These are phyloP conservation scores for Zaprionus lineosus DNA, from an alignment of 2,888 invertebrate species.

Conservation along the genomic window DNA sequence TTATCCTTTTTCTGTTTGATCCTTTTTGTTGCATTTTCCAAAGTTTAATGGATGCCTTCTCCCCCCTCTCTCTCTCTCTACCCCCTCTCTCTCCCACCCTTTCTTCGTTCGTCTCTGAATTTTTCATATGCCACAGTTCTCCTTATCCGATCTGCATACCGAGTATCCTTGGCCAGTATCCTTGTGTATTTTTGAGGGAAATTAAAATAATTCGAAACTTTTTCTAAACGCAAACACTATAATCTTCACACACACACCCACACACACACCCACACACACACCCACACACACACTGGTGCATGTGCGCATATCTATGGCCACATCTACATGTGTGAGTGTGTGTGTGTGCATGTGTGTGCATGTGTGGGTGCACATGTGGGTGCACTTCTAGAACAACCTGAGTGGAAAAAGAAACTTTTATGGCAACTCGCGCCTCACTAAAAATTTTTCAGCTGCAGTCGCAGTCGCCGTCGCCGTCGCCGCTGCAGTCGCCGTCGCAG, in stretches of 20 bases:
- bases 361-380: not conserved
- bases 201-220: slow-evolving; percentile 25
- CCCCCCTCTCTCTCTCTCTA: no score
- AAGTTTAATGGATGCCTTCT: no score
- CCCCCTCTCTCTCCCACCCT: no score
- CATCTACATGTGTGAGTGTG: not conserved
- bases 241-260: no score
- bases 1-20: no score
- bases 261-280: no score
- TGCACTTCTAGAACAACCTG: slow-evolving; percentile 24
- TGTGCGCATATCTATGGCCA: slow-evolving; percentile 8
- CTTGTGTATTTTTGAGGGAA: no score
- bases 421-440: slow-evolving; percentile 40
- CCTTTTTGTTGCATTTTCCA: no score
- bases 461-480: not conserved
- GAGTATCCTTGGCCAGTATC: not conserved
- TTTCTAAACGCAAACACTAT: slow-evolving; percentile 55
- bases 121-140: no score
- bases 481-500: slow-evolving; percentile 9
- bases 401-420: slow-evolving; percentile 35
- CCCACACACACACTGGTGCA: no score
- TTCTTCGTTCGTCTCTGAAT: no score
- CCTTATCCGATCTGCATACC: no score
- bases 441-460: slow-evolving; percentile 25
- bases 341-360: not conserved